Evolutionary conservation across 2,113 vertebrate species (phyloP), one percentile per base, ranked within the genome.

Genomic region (Colistium nudipinnis): DNA sequence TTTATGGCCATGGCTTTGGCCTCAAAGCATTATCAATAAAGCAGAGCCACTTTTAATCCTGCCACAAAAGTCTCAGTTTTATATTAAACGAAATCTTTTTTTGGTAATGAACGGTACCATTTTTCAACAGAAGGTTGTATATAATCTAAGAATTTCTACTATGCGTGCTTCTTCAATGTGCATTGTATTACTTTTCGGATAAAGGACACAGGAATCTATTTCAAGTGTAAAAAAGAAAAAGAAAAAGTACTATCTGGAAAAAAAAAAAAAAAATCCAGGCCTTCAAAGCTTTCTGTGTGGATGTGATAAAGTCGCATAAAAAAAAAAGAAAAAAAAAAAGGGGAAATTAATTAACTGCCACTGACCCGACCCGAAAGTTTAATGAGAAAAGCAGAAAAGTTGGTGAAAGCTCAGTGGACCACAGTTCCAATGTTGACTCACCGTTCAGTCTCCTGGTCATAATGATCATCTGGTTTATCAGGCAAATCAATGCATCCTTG

Each of bases 311-410:
- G 80, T 84, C 61, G 24, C 13, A 38, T 61, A 60, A 75, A 53
- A 19, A 49, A n/a, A n/a, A n/a, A n/a, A n/a, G n/a, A n/a, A n/a
- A n/a, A n/a, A n/a, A n/a, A n/a, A n/a, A n/a, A n/a, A n/a, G n/a
- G 28, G 17, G 28, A 84, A 82, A 83, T 78, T 51, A 80, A 87
- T 90, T 83, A 76, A 76, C 68, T 74, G 84, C 28, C 59, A 44
- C 56, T 71, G 81, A 84, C 74, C 74, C 9, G 1, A 48, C 24
- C 51, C 13, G 45, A 51, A 71, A 71, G 68, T 86, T 49, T 68
- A 69, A 77, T 54, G 67, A 84, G 73, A 80, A 79, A 78, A 74
- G 51, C 41, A 70, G n/a, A n/a, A n/a, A 75, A 75, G 57, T 44
- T 24, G 78, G 70, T 61, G 35, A 45, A 70, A 70, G 49, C 53